Conservation (phyloP, 2,888 invertebrate genomes). For the Ectobius pallidus region DNA sequence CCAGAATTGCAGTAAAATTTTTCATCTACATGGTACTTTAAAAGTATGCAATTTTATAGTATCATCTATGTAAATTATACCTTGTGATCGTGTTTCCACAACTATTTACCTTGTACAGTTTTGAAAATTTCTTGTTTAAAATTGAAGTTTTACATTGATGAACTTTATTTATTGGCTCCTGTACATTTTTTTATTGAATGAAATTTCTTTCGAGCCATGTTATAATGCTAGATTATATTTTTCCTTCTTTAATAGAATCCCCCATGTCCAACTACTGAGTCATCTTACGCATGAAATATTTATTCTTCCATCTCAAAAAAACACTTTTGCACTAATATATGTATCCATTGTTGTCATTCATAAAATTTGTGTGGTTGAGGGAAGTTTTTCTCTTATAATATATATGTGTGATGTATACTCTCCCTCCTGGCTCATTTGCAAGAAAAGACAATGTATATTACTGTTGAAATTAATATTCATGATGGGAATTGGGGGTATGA, state of each 20-base stretch:
- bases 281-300: conserved; percentile 6
- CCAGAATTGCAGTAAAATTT: neutral
- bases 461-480: neutral
- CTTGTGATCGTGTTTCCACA: neutral
- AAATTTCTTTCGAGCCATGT: neutral
- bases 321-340: conserved; percentile 26
- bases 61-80: neutral
- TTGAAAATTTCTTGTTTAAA: conserved; percentile 1
- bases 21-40: neutral
- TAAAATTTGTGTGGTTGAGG: conserved; percentile 24
- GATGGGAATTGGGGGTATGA: neutral
- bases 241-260: too few relatives aligned
- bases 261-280: too few relatives aligned
- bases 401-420: neutral
- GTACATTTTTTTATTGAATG: neutral
- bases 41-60: neutral
- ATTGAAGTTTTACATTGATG: neutral
- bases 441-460: conserved; percentile 1
- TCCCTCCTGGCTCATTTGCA: conserved; percentile 11
- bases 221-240: too few relatives aligned
- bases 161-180: conserved; percentile 1
- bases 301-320: conserved; percentile 20
- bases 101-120: neutral
- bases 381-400: conserved; percentile 9
- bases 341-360: conserved; percentile 24